Evolutionary conservation across 2,113 vertebrate species (phyloP).

Genomic region (Grammomys dolichurus): DNA sequence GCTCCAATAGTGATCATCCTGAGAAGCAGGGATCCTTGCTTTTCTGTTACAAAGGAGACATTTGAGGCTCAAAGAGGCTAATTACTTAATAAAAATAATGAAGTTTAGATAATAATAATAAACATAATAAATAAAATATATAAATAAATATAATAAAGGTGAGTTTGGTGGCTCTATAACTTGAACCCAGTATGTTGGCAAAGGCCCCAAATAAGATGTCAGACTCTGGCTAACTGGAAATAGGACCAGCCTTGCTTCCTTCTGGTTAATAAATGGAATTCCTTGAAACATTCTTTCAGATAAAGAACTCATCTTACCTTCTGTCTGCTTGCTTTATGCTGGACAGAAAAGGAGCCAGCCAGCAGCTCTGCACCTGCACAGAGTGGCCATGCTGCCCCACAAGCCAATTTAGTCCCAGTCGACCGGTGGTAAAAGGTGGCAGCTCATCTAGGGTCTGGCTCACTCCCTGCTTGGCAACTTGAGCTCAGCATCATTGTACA

Average conservation of each 20-base stretch:
- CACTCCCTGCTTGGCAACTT: slow-evolving; percentile 50
- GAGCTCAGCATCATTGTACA: background rate
- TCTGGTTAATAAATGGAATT: background rate
- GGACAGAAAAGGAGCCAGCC: background rate
- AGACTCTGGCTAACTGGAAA: background rate
- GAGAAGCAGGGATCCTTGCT: background rate
- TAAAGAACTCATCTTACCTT: background rate
- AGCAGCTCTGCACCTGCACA: background rate
- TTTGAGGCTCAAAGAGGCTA: background rate
- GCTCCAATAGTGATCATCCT: background rate
- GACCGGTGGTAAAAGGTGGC: background rate
- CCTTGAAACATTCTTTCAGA: background rate
- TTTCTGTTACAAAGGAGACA: slow-evolving; percentile 27
- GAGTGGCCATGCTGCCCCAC: background rate
- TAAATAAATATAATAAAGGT: background rate
- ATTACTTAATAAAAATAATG: background rate
- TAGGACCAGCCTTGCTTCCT: background rate
- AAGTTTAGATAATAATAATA: background rate
- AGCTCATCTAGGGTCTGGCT: background rate
- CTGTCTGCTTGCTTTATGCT: background rate
- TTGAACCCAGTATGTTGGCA: background rate
- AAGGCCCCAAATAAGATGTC: background rate
- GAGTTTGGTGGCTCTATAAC: background rate
- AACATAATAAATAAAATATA: too few species aligned
- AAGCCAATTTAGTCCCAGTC: slow-evolving; percentile 14